A percentile compares a stretch with the other conserved stretches of the same genome.
Conservation (phyloP, 2,113 vertebrate species). For the Colinus virginianus region DNA sequence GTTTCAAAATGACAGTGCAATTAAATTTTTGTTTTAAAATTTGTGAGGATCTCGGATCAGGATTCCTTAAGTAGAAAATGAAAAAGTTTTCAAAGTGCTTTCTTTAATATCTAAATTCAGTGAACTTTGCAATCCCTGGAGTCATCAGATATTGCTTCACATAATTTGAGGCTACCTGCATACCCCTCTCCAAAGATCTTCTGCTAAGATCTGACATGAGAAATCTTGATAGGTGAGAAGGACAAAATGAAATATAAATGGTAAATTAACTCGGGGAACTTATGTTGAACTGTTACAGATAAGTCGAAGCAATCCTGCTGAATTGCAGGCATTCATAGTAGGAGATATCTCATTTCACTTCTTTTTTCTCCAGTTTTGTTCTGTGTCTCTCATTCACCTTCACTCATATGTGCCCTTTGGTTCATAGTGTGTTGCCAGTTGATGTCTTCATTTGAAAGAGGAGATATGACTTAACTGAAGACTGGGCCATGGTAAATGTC, state of each 20-base stretch:
- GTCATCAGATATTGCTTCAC: not conserved
- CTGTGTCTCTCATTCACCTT: not conserved
- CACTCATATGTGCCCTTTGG: not conserved
- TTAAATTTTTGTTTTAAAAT: not conserved
- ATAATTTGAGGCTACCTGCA: not conserved
- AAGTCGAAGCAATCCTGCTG: not conserved
- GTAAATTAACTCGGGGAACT: not conserved
- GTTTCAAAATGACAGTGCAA: fast-evolving
- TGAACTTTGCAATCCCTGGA: not conserved
- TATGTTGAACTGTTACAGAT: not conserved
- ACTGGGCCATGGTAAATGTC: not conserved
- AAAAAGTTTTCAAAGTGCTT: not conserved
- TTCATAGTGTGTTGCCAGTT: not conserved
- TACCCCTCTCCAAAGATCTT: not conserved
- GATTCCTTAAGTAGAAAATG: not conserved
- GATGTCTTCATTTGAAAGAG: not conserved
- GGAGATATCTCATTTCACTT: not conserved
- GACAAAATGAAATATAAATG: not conserved
- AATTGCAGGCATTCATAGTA: not conserved
- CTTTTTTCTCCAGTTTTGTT: not conserved
- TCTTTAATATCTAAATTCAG: not conserved
- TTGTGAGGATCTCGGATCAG: not conserved
- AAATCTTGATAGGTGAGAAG: not conserved
- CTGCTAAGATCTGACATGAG: not conserved
- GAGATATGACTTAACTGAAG: not conserved